Conservation (phyloP, 53 echinoderm and acorn worm species). For the Patiria pectinifera region DNA sequence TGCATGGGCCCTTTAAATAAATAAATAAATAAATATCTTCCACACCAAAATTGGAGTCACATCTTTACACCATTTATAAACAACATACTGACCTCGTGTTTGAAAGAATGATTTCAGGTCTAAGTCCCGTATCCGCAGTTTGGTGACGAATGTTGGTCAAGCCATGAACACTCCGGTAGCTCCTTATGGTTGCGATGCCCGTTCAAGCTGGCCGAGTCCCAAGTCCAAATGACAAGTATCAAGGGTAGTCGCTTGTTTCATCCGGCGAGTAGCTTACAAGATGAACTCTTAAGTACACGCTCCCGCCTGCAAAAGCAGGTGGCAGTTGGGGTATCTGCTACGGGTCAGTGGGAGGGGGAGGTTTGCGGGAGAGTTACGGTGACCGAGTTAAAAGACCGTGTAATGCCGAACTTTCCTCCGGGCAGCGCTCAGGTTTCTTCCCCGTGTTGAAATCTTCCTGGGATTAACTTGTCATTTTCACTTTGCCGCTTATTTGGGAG, state of each 20-base stretch:
- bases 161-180: neutral
- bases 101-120: neutral
- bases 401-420: neutral
- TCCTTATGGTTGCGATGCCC: neutral
- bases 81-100: neutral
- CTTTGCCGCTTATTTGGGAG: neutral
- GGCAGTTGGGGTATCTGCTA: neutral
- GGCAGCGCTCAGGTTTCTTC: neutral
- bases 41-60: no score
- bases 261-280: neutral
- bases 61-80: no score
- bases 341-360: neutral
- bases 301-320: neutral
- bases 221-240: neutral
- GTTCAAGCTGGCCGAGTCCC: neutral
- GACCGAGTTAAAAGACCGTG: constrained; percentile 2
- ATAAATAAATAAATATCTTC: no score
- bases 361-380: neutral
- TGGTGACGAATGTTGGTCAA: neutral
- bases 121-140: neutral
- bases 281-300: neutral
- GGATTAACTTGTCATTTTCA: constrained; percentile 17
- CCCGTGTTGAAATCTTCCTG: neutral
- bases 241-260: neutral
- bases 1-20: no score